Percentiles rank a stretch among this genome's conserved stretches.
phyloP scores from a whole-genome alignment of 1,140 invertebrate genomes.

The Penaeus vannamei region DNA sequence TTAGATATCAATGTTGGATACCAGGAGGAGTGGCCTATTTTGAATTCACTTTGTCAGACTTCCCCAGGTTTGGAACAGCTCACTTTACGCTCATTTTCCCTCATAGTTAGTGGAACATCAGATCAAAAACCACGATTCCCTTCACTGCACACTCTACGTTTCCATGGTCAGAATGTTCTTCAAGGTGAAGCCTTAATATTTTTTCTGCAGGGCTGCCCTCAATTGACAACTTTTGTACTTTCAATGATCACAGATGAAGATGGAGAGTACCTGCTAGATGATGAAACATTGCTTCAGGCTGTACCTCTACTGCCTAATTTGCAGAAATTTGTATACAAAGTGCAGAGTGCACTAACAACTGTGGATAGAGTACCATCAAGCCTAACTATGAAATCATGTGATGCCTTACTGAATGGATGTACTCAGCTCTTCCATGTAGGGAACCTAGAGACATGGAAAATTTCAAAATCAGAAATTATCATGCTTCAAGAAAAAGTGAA shows the following conservation, averaged over 20 bases:
- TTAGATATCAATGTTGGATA: slow-evolving; percentile 56
- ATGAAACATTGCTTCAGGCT: slow-evolving; percentile 43
- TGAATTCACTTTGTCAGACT: slow-evolving; percentile 41
- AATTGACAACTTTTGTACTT: slow-evolving; percentile 45
- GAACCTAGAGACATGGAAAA: slow-evolving; percentile 57
- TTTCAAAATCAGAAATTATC: slow-evolving; percentile 42
- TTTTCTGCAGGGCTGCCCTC: slow-evolving; percentile 43
- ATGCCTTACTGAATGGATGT: slow-evolving; percentile 46
- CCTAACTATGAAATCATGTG: slow-evolving; percentile 47
- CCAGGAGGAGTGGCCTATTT: slow-evolving; percentile 56
- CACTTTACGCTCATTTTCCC: slow-evolving; percentile 52
- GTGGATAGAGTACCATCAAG: slow-evolving; percentile 43
- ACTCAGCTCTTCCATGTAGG: slow-evolving; percentile 43
- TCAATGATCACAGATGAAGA: slow-evolving; percentile 58
- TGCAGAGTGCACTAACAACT: slow-evolving; percentile 51
- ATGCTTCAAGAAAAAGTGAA: slow-evolving; percentile 32
- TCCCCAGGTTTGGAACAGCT: slow-evolving; percentile 52
- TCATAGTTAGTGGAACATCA: slow-evolving; percentile 27
- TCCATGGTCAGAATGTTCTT: slow-evolving; percentile 54
- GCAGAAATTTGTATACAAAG: slow-evolving; percentile 61
- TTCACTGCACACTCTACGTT: slow-evolving; percentile 44
- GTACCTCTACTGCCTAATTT: slow-evolving; percentile 40
- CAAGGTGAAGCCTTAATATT: slow-evolving; percentile 36
- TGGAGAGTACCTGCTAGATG: slow-evolving; percentile 41
- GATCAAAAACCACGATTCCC: slow-evolving; percentile 32